These are phyloP conservation scores for Catharus ustulatus DNA, from an alignment of 2,797 vertebrate species.

Conservation along the genomic window DNA sequence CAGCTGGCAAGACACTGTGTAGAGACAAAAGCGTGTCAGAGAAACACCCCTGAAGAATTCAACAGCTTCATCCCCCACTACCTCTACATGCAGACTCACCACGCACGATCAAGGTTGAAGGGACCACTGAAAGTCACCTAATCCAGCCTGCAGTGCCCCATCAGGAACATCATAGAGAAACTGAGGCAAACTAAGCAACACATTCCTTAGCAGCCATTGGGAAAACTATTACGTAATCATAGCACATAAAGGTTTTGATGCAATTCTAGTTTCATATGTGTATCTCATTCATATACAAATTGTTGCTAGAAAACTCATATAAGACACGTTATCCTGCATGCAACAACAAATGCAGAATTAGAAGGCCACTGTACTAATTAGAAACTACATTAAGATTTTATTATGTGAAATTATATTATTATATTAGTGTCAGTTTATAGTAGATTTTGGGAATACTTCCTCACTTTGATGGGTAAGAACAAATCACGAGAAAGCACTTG, in stretches of 20 bases:
- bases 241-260: background rate
- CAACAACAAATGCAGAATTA: background rate
- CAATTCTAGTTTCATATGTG: background rate
- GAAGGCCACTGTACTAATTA: background rate
- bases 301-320: background rate
- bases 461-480: background rate
- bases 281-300: background rate
- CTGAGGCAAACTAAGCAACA: background rate
- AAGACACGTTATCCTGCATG: fast-evolving
- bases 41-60: background rate
- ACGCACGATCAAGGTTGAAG: background rate
- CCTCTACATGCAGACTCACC: background rate
- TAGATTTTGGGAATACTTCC: background rate
- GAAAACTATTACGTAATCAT: background rate
- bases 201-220: background rate
- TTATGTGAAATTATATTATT: background rate
- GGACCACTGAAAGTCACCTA: background rate
- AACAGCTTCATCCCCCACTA: background rate
- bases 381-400: background rate
- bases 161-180: background rate
- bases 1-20: background rate
- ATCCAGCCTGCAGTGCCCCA: background rate
- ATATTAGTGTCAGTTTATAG: background rate
- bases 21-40: background rate
- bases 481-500: background rate